These are phyloP conservation scores for Diplodus sargus DNA, from an alignment of 2,797 vertebrate genomes.

Conservation along the genomic window DNA sequence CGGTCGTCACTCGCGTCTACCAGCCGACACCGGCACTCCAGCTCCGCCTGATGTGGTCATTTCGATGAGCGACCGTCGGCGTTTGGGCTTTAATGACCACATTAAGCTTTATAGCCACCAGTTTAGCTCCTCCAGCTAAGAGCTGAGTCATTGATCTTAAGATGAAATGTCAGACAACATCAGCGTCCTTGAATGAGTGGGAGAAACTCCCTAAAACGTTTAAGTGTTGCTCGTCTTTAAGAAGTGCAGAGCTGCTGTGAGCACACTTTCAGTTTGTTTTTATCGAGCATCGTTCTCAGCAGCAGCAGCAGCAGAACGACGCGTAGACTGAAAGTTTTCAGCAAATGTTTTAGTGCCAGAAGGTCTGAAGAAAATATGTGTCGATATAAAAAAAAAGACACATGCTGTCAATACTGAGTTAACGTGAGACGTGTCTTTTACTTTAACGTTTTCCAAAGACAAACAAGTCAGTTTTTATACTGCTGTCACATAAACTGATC, in stretches of 20 bases:
- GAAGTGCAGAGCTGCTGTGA: background rate
- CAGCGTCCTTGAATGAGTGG: conserved; percentile 59
- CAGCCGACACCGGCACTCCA: conserved; percentile 9
- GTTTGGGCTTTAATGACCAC: conserved; percentile 65
- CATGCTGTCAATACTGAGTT: too few species aligned
- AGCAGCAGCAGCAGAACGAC: background rate
- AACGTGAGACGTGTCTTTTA: too few species aligned
- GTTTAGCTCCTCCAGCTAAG: conserved; percentile 64
- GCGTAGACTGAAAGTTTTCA: background rate
- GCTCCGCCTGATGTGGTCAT: conserved; percentile 45
- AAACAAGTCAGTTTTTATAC: too few species aligned
- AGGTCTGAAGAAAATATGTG: background rate
- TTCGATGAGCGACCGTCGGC: conserved; percentile 52
- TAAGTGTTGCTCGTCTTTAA: conserved; percentile 20
- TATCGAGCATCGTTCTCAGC: background rate
- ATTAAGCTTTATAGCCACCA: conserved; percentile 73
- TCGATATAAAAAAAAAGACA: background rate
- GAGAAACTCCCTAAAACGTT: conserved; percentile 14
- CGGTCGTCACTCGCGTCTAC: conserved; percentile 6
- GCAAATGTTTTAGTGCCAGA: background rate
- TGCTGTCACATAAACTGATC: too few species aligned
- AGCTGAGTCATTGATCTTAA: conserved; percentile 48
- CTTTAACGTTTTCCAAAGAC: too few species aligned
- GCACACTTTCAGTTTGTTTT: background rate
- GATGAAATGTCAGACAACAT: conserved; percentile 63